These are phyloP conservation scores for Brachirus orientalis DNA, from an alignment of 2,113 vertebrate genomes.

Conservation along the genomic window DNA sequence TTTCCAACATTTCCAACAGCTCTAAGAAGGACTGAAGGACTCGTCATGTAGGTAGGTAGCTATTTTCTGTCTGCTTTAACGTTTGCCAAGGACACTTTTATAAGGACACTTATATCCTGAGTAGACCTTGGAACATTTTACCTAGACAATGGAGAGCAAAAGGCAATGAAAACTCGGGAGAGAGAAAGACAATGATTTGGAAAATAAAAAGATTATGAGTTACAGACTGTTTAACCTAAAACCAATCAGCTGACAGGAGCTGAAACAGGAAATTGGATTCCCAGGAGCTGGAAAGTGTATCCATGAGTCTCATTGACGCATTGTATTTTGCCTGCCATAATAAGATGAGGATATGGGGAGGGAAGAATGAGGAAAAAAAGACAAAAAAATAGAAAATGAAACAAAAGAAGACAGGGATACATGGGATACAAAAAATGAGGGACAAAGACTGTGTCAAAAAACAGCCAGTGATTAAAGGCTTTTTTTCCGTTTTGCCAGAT, in stretches of 20 bases:
- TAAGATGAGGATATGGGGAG: too few relatives aligned
- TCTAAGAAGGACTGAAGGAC: conserved; percentile 31
- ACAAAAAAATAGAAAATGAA: conserved; percentile 27
- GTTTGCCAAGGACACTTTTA: conserved; percentile 68
- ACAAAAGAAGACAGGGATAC: too few relatives aligned
- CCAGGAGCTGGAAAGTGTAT: conserved; percentile 75
- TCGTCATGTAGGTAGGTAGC: conserved; percentile 66
- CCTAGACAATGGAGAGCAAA: conserved; percentile 48
- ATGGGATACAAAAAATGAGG: conserved; percentile 18
- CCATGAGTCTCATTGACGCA: conserved; percentile 72
- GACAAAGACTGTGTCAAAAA: too few relatives aligned
- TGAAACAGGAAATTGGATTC: conserved; percentile 81
- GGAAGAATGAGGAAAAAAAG: conserved; percentile 5
- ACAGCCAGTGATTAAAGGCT: conserved; percentile 22
- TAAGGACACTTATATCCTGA: conserved; percentile 53
- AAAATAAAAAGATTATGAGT: conserved; percentile 71
- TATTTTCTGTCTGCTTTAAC: conserved; percentile 61
- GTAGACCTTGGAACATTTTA: conserved; percentile 56
- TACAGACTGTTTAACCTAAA: conserved; percentile 82
- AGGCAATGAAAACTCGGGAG: too few relatives aligned
- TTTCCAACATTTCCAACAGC: conserved; percentile 1
- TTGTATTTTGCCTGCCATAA: too few relatives aligned
- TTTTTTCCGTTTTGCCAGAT: conserved; percentile 26
- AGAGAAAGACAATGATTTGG: conserved; percentile 50
- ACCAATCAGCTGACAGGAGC: conserved; percentile 78